Base-by-base conservation (phyloP, 2,888 invertebrate species). In the Disparrhopalites patrizii region DNA sequence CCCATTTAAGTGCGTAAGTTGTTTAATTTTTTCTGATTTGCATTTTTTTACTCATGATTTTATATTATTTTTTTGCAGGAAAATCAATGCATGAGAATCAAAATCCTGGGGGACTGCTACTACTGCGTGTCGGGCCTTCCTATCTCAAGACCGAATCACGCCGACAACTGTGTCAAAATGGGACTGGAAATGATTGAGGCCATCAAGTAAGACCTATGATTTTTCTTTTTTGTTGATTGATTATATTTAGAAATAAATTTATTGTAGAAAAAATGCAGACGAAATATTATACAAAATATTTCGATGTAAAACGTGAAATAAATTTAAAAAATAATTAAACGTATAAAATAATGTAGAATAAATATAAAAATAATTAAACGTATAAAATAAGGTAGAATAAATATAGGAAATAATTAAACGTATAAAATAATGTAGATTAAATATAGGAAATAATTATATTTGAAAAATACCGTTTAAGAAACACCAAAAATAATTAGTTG, bases 121-220 rank as follows among this genome's bases (percentile, higher is more conserved):
- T 95, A 95, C 81, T 94, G 94, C 78, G 94, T 95, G 8, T 92
- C 92, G 0, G 95, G 95, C 0, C 83, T 95, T 75, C 95, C 95
- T 0, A 87, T 94, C 30, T 93, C 93, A 5, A 82, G 94, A 65
- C 94, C 94, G 0, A 93, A 93, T 80, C 95, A 95, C 78, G 95
- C 95, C 0, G 90, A 90, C 79, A 94, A 94, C 81, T 94, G 94
- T 78, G 95, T 95, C 77, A 91, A 92, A 76, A 95, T 95, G 95
- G 95, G 95, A 0, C 80, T 96, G 70, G 90, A 92, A 79, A 95
- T 95, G 95, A 95, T 95, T 73, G 92, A 94, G 76, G 93, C 93
- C 30, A 95, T 95, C 77, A 85, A 90, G 94, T 93, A 79, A 81
- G 79, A 43, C 3, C 28, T 60, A 27, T 20, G 10, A 23, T 31